Evolutionary conservation across 2,888 invertebrate genomes (phyloP).

Genomic region (Drosophila mayaguana): DNA sequence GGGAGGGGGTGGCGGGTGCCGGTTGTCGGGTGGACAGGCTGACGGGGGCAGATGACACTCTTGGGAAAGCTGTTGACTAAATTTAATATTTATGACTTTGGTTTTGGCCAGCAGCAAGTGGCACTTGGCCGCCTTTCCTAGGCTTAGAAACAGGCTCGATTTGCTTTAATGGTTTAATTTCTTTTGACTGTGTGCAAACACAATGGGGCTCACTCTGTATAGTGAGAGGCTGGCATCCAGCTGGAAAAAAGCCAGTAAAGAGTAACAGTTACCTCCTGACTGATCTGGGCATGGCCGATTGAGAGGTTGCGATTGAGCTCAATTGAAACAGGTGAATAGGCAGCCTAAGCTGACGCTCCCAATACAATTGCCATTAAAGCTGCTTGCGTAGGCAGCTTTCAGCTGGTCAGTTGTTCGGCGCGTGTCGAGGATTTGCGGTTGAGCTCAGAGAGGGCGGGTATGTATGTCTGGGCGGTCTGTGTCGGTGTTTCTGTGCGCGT

Average conservation of each 20-base stretch:
- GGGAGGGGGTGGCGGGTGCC: no score
- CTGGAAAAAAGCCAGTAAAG: constrained; percentile 14
- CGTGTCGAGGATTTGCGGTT: constrained; percentile 74
- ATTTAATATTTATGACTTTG: constrained; percentile 76
- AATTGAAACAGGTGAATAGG: constrained; percentile 24
- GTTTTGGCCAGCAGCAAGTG: constrained; percentile 28
- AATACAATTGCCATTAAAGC: constrained; percentile 14
- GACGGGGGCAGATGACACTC: background rate
- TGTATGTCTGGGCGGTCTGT: background rate
- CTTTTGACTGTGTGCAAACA: constrained; percentile 31
- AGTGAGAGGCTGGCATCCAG: background rate
- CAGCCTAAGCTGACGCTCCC: background rate
- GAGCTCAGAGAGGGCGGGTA: constrained; percentile 2
- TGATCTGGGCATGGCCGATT: constrained; percentile 5
- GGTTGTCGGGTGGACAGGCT: no score
- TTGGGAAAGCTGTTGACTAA: constrained; percentile 42
- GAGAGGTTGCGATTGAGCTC: background rate
- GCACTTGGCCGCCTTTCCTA: constrained; percentile 19
- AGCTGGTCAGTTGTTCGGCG: constrained; percentile 29
- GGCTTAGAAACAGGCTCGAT: constrained; percentile 52
- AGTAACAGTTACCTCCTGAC: constrained; percentile 24
- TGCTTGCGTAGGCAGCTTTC: background rate
- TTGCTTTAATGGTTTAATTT: constrained; percentile 58
- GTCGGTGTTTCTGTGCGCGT: background rate
- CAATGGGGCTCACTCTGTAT: constrained; percentile 4